phyloP scores from a whole-genome alignment of 2,797 vertebrate genomes.

The Avahi laniger region DNA sequence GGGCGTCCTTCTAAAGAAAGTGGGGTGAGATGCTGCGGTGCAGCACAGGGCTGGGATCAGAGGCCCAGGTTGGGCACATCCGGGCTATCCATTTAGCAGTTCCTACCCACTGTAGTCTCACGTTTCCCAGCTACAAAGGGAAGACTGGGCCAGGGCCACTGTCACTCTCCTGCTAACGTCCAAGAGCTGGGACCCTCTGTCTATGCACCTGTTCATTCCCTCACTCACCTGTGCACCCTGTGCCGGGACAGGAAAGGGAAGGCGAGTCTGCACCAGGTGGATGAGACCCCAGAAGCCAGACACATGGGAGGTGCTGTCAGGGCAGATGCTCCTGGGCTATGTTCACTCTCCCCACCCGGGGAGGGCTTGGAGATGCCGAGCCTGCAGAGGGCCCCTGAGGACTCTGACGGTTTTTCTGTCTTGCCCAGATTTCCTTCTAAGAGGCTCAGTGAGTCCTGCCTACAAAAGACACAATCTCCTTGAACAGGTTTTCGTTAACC shows the following conservation, averaged over 20 bases:
- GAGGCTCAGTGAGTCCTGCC: too few species aligned
- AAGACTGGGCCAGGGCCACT: neutral
- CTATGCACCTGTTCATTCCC: neutral
- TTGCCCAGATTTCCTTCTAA: too few species aligned
- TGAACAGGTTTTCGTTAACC: too few species aligned
- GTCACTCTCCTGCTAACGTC: too few species aligned
- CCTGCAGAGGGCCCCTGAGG: too few species aligned
- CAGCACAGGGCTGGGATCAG: neutral
- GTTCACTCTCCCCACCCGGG: neutral
- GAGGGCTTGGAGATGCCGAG: neutral
- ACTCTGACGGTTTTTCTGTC: too few species aligned
- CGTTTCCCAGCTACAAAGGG: too few species aligned
- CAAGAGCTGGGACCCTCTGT: too few species aligned
- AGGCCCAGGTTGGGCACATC: too few species aligned
- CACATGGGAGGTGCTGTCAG: neutral
- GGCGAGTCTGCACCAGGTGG: fast-evolving
- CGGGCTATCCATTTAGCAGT: too few species aligned
- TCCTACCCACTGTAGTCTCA: neutral
- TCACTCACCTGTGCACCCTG: neutral
- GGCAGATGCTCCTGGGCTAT: neutral
- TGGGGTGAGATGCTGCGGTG: neutral
- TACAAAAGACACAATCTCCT: too few species aligned
- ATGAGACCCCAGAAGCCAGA: neutral
- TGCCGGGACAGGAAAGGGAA: neutral
- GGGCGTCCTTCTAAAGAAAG: neutral